Evolutionary conservation across 2,888 invertebrate genomes (phyloP).

Genomic region (Neoascia interrupta): DNA sequence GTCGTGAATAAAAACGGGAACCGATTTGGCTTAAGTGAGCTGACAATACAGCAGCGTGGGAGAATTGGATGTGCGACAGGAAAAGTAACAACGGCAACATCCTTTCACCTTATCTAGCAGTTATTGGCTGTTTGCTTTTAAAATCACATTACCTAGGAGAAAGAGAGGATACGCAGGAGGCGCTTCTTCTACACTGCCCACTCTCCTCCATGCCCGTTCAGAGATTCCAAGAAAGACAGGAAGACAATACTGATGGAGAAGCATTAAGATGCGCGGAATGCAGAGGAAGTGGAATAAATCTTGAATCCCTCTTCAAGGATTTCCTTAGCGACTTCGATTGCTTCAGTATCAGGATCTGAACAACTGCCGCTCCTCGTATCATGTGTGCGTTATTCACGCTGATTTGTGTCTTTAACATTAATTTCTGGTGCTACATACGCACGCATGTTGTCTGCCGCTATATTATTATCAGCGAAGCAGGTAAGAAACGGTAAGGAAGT

Average conservation of each 20-base stretch:
- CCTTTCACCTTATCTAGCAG: conserved; percentile 58
- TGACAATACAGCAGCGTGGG: conserved; percentile 43
- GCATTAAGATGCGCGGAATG: background rate
- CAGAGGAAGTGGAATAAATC: conserved; percentile 43
- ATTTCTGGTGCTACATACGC: conserved; percentile 45
- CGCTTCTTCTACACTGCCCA: conserved; percentile 3
- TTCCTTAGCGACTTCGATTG: conserved; percentile 22
- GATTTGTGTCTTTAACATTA: conserved; percentile 57
- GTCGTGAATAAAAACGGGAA: conserved; percentile 56
- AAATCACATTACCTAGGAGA: conserved; percentile 56
- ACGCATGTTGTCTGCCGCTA: conserved; percentile 39
- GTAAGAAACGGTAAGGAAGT: conserved; percentile 7
- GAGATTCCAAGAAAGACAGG: conserved; percentile 4
- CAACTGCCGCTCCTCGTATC: conserved; percentile 8
- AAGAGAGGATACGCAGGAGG: conserved; percentile 15
- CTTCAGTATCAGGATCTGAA: conserved; percentile 22
- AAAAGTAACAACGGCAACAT: conserved; percentile 42
- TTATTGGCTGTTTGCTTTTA: conserved; percentile 67
- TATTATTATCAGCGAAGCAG: background rate
- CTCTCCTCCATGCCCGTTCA: conserved; percentile 10
- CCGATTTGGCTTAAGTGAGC: conserved; percentile 68
- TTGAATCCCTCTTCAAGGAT: conserved; percentile 48
- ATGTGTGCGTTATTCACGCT: conserved; percentile 33
- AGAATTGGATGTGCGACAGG: background rate
- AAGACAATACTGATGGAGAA: conserved; percentile 11